These are phyloP conservation scores for Acromyrmex charruanus DNA, from an alignment of 1,140 invertebrate species.

Conservation along the genomic window DNA sequence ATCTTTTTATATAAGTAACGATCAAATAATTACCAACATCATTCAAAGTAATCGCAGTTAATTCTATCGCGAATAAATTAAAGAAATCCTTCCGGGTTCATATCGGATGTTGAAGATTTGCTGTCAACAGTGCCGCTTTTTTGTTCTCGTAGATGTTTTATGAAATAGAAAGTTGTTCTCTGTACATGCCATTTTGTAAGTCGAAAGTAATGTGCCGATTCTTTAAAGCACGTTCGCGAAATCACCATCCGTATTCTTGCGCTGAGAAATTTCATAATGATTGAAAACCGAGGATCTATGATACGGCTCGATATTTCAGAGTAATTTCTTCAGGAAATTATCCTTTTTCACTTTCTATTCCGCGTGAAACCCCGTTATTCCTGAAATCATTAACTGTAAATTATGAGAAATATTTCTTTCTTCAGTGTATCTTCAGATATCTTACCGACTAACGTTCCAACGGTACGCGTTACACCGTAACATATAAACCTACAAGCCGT, in stretches of 20 bases:
- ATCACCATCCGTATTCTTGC: not conserved
- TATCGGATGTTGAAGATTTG: not conserved
- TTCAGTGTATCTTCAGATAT: not conserved
- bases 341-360: constrained; percentile 49
- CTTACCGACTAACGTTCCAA: not conserved
- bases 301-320: constrained; percentile 10
- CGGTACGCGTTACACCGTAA: constrained; percentile 2
- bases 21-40: not conserved
- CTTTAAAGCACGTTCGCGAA: not conserved
- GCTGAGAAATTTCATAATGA: constrained; percentile 44
- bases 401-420: constrained; percentile 7
- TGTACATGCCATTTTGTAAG: constrained; percentile 14
- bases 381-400: not conserved
- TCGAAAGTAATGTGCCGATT: constrained; percentile 36
- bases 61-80: not conserved
- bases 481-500: not conserved
- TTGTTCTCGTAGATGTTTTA: constrained; percentile 43
- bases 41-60: constrained; percentile 6
- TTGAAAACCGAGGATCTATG: constrained; percentile 37
- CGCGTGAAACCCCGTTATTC: constrained; percentile 13
- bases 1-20: not conserved
- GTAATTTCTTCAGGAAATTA: constrained; percentile 38
- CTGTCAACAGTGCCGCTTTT: not conserved
- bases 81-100: constrained; percentile 17
- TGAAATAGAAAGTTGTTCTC: constrained; percentile 51